Base-by-base conservation (phyloP, 2,113 vertebrate genomes). In the Pyxicephalus adspersus region DNA sequence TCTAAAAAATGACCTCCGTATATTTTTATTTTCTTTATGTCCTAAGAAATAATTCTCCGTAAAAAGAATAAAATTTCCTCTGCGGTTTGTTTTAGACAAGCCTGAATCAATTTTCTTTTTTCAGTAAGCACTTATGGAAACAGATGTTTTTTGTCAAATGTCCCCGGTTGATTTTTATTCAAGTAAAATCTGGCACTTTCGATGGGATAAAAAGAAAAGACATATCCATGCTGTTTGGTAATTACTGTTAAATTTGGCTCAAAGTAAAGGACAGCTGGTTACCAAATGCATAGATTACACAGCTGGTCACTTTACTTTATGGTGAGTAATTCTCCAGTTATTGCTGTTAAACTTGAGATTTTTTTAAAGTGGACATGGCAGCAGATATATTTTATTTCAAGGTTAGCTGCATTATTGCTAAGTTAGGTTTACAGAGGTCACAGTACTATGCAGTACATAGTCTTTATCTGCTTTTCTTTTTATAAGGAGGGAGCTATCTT, bases 241-340 rank as follows among this genome's bases (percentile, higher is more conserved):
- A 79, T 79, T 79, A 79, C 50, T 79, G 77, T 66, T 45, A 70
- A 58, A 67, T 79, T 79, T 79, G 77, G 77, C 77, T 66, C 77
- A 58, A 70, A 68, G 26, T 57, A 68, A 79, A 57, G 17, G 77
- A 79, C 77, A 79, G 77, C 77, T 79, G 77, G 52, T 17, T 68
- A 79, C 51, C 77, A 70, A 79, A 65, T 60, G 34, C 17, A 38
- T 52, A 67, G 28, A 60, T 79, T 79, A 79, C 65, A 68, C 64
- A 68, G 64, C 52, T 79, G 64, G 65, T 38, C n/a, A 70, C 45
- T 68, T 45, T 60, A 26, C 55, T 55, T 67, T 65, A 65, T 64
- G 26, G 66, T 50, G 31, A 57, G 64, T 50, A 29, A 52, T 26
- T 22, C 52, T 60, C 50, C 50, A 50, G 55, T 29, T 31, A 45